These are phyloP conservation scores for Hipparchia semele DNA, from an alignment of 2,888 invertebrate genomes.

Conservation along the genomic window DNA sequence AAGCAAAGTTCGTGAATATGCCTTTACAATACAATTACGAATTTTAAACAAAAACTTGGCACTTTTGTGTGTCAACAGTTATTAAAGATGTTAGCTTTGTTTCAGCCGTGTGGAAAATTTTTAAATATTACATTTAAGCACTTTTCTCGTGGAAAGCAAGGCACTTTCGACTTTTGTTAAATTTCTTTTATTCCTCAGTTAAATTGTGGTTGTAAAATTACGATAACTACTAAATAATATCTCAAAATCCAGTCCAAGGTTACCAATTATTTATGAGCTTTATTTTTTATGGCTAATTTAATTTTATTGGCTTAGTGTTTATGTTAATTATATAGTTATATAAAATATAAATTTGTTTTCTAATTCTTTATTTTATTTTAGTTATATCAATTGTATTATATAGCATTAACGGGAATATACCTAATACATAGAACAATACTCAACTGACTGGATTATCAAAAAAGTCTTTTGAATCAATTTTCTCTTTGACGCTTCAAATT, in stretches of 20 bases:
- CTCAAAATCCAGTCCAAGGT: not conserved
- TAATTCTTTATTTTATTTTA: no score
- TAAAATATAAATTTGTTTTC: no score
- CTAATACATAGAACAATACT: no score
- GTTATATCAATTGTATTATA: no score
- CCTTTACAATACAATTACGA: conserved; percentile 46
- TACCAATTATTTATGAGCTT: no score
- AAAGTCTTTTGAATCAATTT: no score
- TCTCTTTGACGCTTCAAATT: no score
- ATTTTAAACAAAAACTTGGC: conserved; percentile 42
- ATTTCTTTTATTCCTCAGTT: not conserved
- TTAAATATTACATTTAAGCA: conserved; percentile 18
- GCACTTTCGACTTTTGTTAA: conserved; percentile 7
- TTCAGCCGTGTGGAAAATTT: conserved; percentile 22
- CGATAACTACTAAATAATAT: not conserved
- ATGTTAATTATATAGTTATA: not conserved
- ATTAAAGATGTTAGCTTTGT: conserved; percentile 34
- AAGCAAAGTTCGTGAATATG: conserved; percentile 49
- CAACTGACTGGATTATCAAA: no score
- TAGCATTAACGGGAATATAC: no score
- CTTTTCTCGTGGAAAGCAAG: not conserved
- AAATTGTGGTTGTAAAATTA: not conserved
- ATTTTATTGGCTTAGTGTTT: not conserved
- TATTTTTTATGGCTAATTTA: no score
- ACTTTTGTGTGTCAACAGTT: conserved; percentile 41